Evolutionary conservation across 2,888 invertebrate genomes (phyloP).

Genomic region (Agrypnus murinus): DNA sequence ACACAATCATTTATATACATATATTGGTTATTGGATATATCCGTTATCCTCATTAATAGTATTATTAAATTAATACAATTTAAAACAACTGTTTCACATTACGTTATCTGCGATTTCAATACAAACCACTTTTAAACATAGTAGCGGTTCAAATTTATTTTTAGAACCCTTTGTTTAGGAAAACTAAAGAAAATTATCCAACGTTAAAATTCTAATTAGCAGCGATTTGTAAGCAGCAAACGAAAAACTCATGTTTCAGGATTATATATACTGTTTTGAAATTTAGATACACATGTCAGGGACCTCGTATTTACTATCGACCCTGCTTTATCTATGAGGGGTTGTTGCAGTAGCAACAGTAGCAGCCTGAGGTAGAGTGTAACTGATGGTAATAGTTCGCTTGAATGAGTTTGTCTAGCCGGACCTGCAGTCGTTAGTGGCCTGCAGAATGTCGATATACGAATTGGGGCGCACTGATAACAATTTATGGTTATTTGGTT

Average conservation of each 20-base stretch:
- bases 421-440: slow-evolving; percentile 51
- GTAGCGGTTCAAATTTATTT: too few species aligned
- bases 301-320: slow-evolving; percentile 43
- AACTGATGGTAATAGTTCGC: slow-evolving; percentile 52
- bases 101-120: too few species aligned
- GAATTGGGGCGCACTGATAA: slow-evolving; percentile 54
- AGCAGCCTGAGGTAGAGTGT: slow-evolving; percentile 44
- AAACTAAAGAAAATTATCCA: too few species aligned
- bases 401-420: slow-evolving; percentile 52
- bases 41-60: too few species aligned
- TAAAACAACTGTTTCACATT: too few species aligned
- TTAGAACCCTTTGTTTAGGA: too few species aligned
- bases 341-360: slow-evolving; percentile 25
- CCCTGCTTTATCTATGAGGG: slow-evolving; percentile 46
- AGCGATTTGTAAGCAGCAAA: slow-evolving; percentile 44
- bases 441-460: slow-evolving; percentile 52
- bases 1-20: too few species aligned
- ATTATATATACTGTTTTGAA: slow-evolving; percentile 42
- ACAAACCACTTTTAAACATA: too few species aligned
- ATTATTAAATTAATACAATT: too few species aligned
- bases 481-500: slow-evolving; percentile 54
- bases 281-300: slow-evolving; percentile 45
- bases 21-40: too few species aligned
- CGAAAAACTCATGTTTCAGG: slow-evolving; percentile 39
- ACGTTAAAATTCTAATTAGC: slow-evolving; percentile 23